A percentile compares a stretch with the other conserved stretches of the same genome.
Conservation (phyloP, 2,888 invertebrate genomes). For the Pantelozetes paolii region DNA sequence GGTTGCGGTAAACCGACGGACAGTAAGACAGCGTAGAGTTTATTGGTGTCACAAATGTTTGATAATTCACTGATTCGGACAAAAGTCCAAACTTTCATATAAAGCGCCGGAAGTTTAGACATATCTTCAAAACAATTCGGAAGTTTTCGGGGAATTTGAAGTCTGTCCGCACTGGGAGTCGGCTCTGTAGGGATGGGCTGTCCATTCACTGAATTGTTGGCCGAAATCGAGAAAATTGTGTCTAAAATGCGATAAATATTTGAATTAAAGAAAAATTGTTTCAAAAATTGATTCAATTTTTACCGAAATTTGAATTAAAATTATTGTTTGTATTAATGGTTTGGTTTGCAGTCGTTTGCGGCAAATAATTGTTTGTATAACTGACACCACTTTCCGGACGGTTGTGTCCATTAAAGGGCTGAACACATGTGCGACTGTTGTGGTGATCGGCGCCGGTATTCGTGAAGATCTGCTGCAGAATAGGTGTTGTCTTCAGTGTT, state of each 20-base stretch:
- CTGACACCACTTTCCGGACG: not conserved
- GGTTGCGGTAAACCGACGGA: constrained; percentile 54
- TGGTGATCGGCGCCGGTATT: no score
- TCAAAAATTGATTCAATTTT: no score
- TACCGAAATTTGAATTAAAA: no score
- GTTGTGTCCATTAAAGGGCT: not conserved
- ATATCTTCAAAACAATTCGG: constrained; percentile 31
- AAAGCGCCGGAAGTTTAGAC: constrained; percentile 23
- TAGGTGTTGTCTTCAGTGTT: not conserved
- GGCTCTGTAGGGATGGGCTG: no score
- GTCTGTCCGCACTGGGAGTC: no score
- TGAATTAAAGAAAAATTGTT: no score
- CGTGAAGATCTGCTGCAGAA: no score
- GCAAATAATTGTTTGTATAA: no score
- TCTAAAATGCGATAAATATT: no score
- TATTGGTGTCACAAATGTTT: constrained; percentile 51
- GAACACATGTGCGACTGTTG: no score
- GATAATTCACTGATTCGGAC: not conserved
- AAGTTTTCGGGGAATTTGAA: not conserved
- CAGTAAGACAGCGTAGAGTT: constrained; percentile 56
- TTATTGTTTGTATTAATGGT: not conserved
- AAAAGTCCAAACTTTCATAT: constrained; percentile 33
- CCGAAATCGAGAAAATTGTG: no score
- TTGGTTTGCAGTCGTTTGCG: not conserved
- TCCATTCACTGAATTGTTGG: no score